Percentiles rank a stretch among this genome's conserved stretches.
These are phyloP conservation scores for Scytalopus superciliaris DNA, from an alignment of 2,113 vertebrate species.

Conservation along the genomic window DNA sequence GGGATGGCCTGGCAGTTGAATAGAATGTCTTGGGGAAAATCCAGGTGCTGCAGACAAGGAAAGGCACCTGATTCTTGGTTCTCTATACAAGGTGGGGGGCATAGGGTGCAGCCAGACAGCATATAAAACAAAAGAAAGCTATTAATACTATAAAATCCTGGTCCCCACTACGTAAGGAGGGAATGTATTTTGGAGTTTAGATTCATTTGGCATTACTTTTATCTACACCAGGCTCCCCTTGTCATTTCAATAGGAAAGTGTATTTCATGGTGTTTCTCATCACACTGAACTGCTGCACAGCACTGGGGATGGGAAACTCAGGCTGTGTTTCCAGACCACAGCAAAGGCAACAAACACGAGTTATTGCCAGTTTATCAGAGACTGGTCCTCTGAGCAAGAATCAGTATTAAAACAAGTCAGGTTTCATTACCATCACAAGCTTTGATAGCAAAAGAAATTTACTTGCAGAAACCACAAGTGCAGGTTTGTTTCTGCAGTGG, in stretches of 20 bases:
- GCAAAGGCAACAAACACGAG: neutral
- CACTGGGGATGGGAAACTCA: neutral
- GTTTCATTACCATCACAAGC: conserved; percentile 29
- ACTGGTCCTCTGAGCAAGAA: neutral
- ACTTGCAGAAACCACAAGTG: conserved; percentile 25
- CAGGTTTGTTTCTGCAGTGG: neutral
- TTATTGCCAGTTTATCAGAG: neutral
- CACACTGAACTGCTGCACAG: neutral
- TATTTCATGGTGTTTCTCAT: neutral
- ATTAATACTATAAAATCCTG: neutral
- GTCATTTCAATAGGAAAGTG: neutral
- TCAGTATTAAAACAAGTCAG: conserved; percentile 20
- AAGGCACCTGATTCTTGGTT: neutral
- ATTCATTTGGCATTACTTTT: neutral
- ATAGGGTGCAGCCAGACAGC: neutral
- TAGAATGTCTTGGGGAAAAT: neutral
- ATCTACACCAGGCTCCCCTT: neutral
- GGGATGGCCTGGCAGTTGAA: neutral
- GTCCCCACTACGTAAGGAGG: neutral
- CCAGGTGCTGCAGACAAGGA: neutral
- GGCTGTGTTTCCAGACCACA: neutral
- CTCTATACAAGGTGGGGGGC: neutral
- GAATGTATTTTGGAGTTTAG: neutral
- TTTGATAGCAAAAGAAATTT: neutral
- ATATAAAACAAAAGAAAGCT: neutral